Base-by-base conservation (phyloP, 1,140 invertebrate species). In the Magallana angulata region DNA sequence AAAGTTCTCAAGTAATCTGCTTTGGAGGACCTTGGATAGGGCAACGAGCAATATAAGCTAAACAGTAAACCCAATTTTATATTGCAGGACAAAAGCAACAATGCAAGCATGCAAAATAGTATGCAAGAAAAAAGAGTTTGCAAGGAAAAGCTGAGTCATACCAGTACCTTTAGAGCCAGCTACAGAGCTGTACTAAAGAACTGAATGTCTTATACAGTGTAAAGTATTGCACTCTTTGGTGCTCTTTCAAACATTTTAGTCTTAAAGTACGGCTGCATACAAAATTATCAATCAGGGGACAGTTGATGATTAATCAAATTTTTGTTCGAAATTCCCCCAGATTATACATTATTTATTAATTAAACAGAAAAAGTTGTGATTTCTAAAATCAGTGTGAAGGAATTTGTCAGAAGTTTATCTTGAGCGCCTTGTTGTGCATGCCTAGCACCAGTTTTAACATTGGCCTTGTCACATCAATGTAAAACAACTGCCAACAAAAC, bases 381-480 rank as follows among this genome's bases (percentile, higher is more conserved):
- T 76, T 76, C 68, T 76, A 76, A 76, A 76, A 76, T 76, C 68
- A 76, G 7, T 36, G 24, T 76, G 68, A 76, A 30, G 68, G 68
- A 76, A 76, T 76, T 76, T 76, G 68, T 76, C 68, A 76, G 24
- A 76, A 24, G 68, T 76, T 76, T 18, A 16, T 30, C 68, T 6
- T 30, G 7, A 76, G 68, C 68, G 14, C 68, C 68, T 76, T 36
- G 18, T 76, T 76, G 24, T 76, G 68, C 12, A 76, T 76, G 68
- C 68, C 24, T 30, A 30, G 24, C 24, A 76, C 4, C 9, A 9
- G 7, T 4, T 76, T 76, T 30, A 30, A 12, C 68, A 18, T 12
- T 76, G 68, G 68, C 68, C 68, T 76, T 76, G 68, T 76, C 68
- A 76, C 36, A 76, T 30, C 9, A 76, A 76, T 76, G 68, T 76